Evolutionary conservation across 2,797 vertebrate genomes (phyloP).

Genomic region (Cirrhinus mrigala): DNA sequence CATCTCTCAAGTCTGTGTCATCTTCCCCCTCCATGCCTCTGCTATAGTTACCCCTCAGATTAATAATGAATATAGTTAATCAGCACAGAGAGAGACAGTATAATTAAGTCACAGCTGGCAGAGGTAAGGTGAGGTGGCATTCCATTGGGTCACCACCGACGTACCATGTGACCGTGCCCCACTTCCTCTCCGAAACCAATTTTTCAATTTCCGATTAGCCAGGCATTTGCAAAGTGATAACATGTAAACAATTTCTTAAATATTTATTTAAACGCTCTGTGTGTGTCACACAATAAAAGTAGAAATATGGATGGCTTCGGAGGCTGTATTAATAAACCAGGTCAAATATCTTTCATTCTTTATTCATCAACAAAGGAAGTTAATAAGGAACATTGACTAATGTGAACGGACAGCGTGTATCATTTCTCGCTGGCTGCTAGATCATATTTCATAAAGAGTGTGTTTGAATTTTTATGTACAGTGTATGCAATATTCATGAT

Average conservation of each 20-base stretch:
- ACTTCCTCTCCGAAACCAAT: background rate
- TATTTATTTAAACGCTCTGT: background rate
- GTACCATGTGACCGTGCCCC: slow-evolving; percentile 22
- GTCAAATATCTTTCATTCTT: slow-evolving; percentile 74
- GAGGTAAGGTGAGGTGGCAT: slow-evolving; percentile 44
- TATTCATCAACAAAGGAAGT: slow-evolving; percentile 76
- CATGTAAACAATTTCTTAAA: slow-evolving; percentile 34
- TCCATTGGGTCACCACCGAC: slow-evolving; percentile 23
- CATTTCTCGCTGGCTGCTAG: slow-evolving; percentile 80
- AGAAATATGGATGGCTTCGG: slow-evolving; percentile 52
- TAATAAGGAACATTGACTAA: slow-evolving; percentile 64
- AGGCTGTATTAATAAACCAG: slow-evolving; percentile 65
- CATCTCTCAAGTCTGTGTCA: slow-evolving; percentile 56
- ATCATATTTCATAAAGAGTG: slow-evolving; percentile 86
- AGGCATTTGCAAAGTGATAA: background rate
- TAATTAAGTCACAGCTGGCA: slow-evolving; percentile 56
- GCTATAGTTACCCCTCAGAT: slow-evolving; percentile 49
- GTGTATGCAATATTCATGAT: slow-evolving; percentile 84
- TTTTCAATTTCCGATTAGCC: slow-evolving; percentile 16
- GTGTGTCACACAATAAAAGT: slow-evolving; percentile 10
- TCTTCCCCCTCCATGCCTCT: slow-evolving; percentile 26
- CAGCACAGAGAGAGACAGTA: slow-evolving; percentile 47
- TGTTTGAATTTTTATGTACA: slow-evolving; percentile 86
- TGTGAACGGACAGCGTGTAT: slow-evolving; percentile 74
- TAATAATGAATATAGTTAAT: slow-evolving; percentile 58